Evolutionary conservation across 2,113 vertebrate genomes (phyloP).

Genomic region (Bothrops jararaca): DNA sequence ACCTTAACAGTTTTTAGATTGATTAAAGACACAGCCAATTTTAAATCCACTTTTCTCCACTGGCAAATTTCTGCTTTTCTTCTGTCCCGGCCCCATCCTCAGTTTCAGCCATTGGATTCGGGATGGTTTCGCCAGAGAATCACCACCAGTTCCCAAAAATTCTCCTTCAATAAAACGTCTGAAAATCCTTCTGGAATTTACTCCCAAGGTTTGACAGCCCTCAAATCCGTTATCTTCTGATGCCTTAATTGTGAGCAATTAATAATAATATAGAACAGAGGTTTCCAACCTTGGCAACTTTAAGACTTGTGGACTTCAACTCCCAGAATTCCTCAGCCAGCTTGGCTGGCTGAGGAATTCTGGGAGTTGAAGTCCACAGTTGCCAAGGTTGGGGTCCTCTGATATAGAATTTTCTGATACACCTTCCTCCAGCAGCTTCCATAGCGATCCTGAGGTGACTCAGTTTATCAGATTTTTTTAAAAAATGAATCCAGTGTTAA

Average conservation of each 20-base stretch:
- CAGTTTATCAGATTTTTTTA: neutral
- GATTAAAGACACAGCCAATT: neutral
- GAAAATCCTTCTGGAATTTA: neutral
- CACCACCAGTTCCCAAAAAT: neutral
- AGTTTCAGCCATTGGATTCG: too few species aligned
- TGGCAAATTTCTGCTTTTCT: neutral
- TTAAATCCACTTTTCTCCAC: neutral
- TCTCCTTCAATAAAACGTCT: neutral
- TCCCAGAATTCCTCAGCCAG: too few species aligned
- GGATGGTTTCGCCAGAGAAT: neutral
- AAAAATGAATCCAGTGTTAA: neutral
- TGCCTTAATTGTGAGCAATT: neutral
- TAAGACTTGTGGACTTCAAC: too few species aligned
- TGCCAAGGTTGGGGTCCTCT: too few species aligned
- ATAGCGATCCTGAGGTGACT: neutral
- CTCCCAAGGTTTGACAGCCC: neutral
- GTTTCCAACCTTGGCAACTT: too few species aligned
- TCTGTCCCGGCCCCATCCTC: neutral
- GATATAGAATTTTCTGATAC: neutral
- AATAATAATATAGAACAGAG: neutral
- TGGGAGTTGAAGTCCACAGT: too few species aligned
- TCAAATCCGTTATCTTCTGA: neutral
- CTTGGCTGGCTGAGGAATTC: too few species aligned
- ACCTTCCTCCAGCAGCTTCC: neutral
- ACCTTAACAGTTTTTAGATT: neutral